Percentiles rank a stretch among this genome's conserved stretches.
These are phyloP conservation scores for Arenaria interpres DNA, from an alignment of 2,113 vertebrate genomes.

Conservation along the genomic window DNA sequence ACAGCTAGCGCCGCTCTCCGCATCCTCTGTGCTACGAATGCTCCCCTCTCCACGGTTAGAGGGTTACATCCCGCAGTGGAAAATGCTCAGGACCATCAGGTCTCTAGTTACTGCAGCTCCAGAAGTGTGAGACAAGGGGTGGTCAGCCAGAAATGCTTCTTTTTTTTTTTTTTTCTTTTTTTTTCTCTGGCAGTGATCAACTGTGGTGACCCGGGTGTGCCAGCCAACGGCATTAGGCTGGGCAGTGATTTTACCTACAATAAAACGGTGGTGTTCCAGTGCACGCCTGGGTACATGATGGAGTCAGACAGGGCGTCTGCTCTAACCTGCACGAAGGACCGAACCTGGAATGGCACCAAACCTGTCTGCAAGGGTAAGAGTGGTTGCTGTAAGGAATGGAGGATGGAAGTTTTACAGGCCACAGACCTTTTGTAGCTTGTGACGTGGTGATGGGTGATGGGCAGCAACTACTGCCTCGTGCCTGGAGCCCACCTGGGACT, in stretches of 20 bases:
- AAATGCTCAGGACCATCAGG: not conserved
- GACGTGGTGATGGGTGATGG: not conserved
- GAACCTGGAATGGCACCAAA: constrained; percentile 94
- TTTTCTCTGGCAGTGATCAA: constrained; percentile 85
- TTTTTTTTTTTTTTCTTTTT: too few species aligned
- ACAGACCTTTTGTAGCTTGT: not conserved
- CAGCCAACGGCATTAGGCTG: constrained; percentile 89
- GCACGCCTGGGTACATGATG: constrained; percentile 90
- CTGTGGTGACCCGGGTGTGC: constrained; percentile 93
- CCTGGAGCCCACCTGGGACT: not conserved
- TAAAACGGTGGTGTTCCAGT: constrained; percentile 85
- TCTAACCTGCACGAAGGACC: constrained; percentile 92
- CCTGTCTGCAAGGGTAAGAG: constrained; percentile 89
- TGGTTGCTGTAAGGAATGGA: not conserved
- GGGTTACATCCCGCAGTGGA: not conserved
- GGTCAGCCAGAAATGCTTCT: not conserved
- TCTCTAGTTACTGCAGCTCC: too few species aligned
- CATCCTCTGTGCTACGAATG: not conserved
- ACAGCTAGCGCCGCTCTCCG: not conserved
- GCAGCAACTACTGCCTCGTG: accelerated
- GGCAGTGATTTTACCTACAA: constrained; percentile 91
- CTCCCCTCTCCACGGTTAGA: accelerated
- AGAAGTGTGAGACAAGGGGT: not conserved
- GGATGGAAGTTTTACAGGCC: not conserved
- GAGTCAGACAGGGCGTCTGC: constrained; percentile 87